Conservation (phyloP, 2,113 vertebrate species). For the Galemys pyrenaicus region DNA sequence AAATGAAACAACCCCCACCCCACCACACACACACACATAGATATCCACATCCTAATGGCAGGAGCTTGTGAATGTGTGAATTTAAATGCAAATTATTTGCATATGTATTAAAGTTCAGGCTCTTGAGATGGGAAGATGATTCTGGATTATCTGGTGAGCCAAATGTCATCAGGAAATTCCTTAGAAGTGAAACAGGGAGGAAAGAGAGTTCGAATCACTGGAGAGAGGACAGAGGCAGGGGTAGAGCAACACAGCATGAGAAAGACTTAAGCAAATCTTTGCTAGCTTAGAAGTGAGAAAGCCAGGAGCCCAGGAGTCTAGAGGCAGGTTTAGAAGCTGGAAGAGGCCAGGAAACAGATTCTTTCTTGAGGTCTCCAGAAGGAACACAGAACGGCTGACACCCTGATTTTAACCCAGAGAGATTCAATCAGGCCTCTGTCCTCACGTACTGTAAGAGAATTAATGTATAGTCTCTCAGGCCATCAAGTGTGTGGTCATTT, state of each 20-base stretch:
- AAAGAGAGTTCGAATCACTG: background rate
- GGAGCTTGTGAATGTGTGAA: background rate
- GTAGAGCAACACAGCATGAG: background rate
- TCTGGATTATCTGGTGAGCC: background rate
- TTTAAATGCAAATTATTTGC: background rate
- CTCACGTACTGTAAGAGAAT: background rate
- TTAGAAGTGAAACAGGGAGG: background rate
- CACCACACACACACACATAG: accelerated
- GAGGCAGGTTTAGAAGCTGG: background rate
- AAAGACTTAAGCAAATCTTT: background rate
- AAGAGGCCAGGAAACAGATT: no score
- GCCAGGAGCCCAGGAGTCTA: accelerated
- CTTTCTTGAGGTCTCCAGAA: background rate
- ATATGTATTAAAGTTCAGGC: background rate
- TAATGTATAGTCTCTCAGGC: background rate
- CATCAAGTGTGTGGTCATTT: background rate
- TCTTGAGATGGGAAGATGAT: background rate
- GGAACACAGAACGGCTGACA: background rate
- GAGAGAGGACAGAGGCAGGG: background rate
- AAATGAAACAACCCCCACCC: background rate
- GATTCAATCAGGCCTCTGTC: background rate
- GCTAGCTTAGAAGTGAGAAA: background rate
- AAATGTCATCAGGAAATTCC: background rate
- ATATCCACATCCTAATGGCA: background rate
- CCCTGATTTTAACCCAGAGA: background rate